These are phyloP conservation scores for Anarhynchus alexandrinus DNA, from an alignment of 2,113 vertebrate genomes.

Conservation along the genomic window DNA sequence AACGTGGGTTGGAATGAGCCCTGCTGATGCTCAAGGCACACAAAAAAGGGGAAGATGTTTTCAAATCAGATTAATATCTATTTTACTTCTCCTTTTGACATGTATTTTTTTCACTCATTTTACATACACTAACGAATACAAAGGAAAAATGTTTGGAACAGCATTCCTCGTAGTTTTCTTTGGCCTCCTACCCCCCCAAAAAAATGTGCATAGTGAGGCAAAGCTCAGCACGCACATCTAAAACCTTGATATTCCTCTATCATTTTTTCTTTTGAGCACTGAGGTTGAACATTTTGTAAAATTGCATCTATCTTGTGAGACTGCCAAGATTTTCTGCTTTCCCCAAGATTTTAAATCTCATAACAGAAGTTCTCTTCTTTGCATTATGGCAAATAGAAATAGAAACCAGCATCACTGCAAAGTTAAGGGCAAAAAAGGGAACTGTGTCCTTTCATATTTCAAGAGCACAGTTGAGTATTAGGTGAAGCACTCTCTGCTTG, in stretches of 20 bases:
- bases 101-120: background rate
- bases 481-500: background rate
- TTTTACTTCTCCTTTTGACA: background rate
- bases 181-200: background rate
- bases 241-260: background rate
- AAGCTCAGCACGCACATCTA: background rate
- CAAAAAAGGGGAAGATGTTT: background rate
- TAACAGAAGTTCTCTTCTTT: background rate
- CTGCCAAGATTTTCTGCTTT: background rate
- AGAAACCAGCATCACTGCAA: background rate
- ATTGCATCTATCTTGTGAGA: background rate
- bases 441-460: background rate
- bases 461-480: background rate
- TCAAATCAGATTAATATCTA: background rate
- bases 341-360: background rate
- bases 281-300: background rate
- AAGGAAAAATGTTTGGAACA: background rate
- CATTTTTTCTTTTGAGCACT: background rate
- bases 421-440: background rate
- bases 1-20: background rate
- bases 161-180: background rate
- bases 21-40: background rate
- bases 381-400: background rate
- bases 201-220: background rate
- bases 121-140: background rate